These are phyloP conservation scores for Drosophila pseudotakahashii DNA, from an alignment of 2,888 invertebrate species.

Conservation along the genomic window DNA sequence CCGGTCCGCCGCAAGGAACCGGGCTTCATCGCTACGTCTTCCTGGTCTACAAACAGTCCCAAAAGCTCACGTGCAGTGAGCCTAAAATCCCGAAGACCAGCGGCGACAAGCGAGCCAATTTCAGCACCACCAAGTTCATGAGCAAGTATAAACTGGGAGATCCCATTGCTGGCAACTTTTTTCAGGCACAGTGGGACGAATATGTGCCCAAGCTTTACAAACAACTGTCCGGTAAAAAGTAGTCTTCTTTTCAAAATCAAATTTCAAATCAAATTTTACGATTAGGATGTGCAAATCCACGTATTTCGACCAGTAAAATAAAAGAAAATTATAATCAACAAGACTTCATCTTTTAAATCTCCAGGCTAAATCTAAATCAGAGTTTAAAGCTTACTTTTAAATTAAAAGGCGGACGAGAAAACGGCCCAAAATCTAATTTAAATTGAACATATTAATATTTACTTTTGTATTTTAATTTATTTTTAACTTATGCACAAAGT, in stretches of 20 bases:
- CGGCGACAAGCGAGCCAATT: conserved; percentile 86
- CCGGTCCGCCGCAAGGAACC: conserved; percentile 92
- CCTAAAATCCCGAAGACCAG: conserved; percentile 82
- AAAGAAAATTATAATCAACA: not conserved
- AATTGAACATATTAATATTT: too few species aligned
- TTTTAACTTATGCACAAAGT: too few species aligned
- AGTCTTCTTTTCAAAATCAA: not conserved
- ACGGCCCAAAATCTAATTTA: too few species aligned
- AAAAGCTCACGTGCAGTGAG: conserved; percentile 87
- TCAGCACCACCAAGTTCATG: conserved; percentile 90
- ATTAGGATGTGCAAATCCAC: not conserved
- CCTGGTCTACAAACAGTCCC: conserved; percentile 90
- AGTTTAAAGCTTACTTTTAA: too few species aligned
- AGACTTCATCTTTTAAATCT: not conserved
- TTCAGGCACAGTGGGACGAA: conserved; percentile 82
- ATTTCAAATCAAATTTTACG: not conserved
- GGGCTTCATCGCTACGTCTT: conserved; percentile 92
- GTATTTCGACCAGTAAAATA: not conserved
- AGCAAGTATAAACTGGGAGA: conserved; percentile 91
- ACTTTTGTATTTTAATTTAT: too few species aligned
- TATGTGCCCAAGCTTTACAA: conserved; percentile 85
- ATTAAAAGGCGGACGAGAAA: too few species aligned
- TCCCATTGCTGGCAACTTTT: conserved; percentile 82
- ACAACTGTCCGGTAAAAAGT: conserved; percentile 86
- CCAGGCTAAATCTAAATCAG: not conserved